Base-by-base conservation (phyloP, 2,113 vertebrate species). In the Cryptotis parvus region DNA sequence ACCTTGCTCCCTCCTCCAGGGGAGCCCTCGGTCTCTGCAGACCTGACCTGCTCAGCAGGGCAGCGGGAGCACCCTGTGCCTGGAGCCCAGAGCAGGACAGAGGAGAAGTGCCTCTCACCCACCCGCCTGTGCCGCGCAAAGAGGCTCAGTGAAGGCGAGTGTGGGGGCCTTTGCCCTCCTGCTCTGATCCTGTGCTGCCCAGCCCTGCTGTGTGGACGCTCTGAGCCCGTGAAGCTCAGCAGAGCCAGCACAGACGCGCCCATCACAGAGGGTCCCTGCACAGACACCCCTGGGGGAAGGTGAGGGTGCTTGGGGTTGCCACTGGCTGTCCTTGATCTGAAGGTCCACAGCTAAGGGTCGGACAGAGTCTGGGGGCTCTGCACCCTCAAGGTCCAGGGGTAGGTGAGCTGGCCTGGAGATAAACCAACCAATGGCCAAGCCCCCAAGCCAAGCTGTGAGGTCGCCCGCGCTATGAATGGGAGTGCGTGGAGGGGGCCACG, bases 1-100 rank as follows among this genome's bases (percentile, higher is more conserved):
- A 55, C 20, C 33, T 75, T 61, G 37, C n/a, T n/a, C n/a, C n/a
- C 26, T 84, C 75, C 39, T 90, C 39, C 37, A 65, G 94, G n/a
- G 90, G 82, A 86, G 68, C 49, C 82, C 45, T 45, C n/a, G n/a
- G n/a, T n/a, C n/a, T n/a, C n/a, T n/a, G n/a, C n/a, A n/a, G 65
- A 58, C n/a, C 26, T 9, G 1, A 9, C 2, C 55, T 63, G 37
- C n/a, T 72, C 41, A 43, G 9, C 14, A 27, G 29, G 33, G 52
- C 43, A 24, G 33, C 41, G 26, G n/a, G 82, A 80, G 33, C 8
- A 5, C 26, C 41, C 35, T 35, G 27, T 15, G 26, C 27, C 78
- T 87, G 69, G 39, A 15, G 29, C 37, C 2, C 66, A 35, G 58
- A 65, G 26, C 73, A 63, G 24, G 37, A 52, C 61, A 86, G 14